Base-by-base conservation (phyloP, 2,888 invertebrate species). In the Drepanosiphum platanoidis region DNA sequence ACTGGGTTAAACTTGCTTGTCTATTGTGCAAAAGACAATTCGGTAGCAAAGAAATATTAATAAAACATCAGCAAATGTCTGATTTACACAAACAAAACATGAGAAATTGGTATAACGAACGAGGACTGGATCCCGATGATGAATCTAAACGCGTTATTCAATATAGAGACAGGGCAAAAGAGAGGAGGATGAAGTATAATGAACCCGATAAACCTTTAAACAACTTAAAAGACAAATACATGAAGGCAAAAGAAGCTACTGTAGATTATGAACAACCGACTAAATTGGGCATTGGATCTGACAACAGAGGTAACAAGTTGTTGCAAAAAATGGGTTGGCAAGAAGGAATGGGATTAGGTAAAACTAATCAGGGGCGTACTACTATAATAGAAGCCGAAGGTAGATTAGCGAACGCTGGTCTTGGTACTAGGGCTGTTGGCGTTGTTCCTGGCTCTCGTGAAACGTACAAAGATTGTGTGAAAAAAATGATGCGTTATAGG, bases 261-360 rank as follows among this genome's bases (percentile, higher is more conserved):
- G 88, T 89, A 8, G 89, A 89, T 87, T 89, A 91, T 88, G 87
- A 92, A 89, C 92, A 88, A 81, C 92, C 92, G 0, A 93, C 94
- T 0, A 91, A 92, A 86, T 92, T 93, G 90, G 92, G 95, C 86
- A 92, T 97, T 88, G 92, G 96, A 88, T 93, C 95, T 0, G 97
- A 96, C 88, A 98, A 98, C 88, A 96, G 98, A 86, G 99, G 99
- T 11, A 98, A 95, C 89, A 95, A 96, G 89, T 92, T 99, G 90
- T 90, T 99, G 87, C 97, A 99, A 90, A 97, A 97, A 90, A 99
- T 99, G 99, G 99, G 99, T 7, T 99, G 99, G 99, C 95, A 95
- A 9, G 97, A 97, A 89, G 99, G 99, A 0, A 94, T 96, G 91
- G 99, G 99, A 0, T 91, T 99, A 34, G 99, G 99, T 0, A 96